Evolutionary conservation across 2,888 invertebrate genomes (phyloP), one percentile per base, ranked within the genome.

Genomic region (Mythimna pallens): DNA sequence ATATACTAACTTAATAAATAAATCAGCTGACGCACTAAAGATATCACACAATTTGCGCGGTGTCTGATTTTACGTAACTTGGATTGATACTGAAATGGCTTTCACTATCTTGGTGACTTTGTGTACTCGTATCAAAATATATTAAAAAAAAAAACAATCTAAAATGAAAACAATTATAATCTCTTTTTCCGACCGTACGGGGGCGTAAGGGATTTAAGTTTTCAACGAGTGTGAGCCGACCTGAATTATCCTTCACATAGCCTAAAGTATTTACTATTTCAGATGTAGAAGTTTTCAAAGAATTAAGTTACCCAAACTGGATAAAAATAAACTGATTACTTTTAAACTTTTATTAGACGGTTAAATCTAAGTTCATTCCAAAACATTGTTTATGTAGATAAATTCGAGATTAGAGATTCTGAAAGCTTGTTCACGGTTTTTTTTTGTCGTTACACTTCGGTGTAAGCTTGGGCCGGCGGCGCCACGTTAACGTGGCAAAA

Each of bases 401-500:
- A 22, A 40, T 34, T 3, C 6, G 20, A 43, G 3, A 58, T 52
- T 10, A 36, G 14, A 30, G 10, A 50, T 34, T 25, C 20, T 25
- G 6, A 6, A 55, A 5, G 2, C 47, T 30, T 22, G 12, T 55
- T 40, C 30, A 20, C 6, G 34, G 30, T 4, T 22, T 17, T 4
- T 47, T 36, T 55, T 57, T 70, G 4, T 22, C 3, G 54, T 66
- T 64, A 71, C 65, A 67, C 50, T n/a, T 57, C 57, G 68, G 80
- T 82, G 70, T 80, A 65, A 83, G n/a, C 36, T 55, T 65, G 58
- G 17, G 61, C 62, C 54, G 73, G 67, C 70, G 67, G 67, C 70
- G 67, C 70, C 67, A 68, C 71, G 70, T 67, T 80, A 77, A 80
- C 73, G 66, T 73, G 69, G 69, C 75, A 75, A 80, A 82, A 84